Evolutionary conservation across 2,113 vertebrate species (phyloP).

Genomic region (Morone saxatilis): DNA sequence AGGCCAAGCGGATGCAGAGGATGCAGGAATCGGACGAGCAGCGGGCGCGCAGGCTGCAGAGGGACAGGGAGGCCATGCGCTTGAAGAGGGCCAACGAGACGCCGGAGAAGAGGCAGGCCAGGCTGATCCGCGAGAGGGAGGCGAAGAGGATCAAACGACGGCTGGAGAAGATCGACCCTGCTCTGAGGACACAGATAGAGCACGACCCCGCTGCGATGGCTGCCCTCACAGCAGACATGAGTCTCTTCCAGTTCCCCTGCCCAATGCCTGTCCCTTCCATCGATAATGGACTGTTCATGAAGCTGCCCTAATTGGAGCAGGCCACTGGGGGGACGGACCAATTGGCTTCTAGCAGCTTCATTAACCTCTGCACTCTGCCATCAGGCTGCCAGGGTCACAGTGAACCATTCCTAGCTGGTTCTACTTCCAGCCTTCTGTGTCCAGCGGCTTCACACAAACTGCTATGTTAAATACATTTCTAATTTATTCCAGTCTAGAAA

Average conservation of each 20-base stretch:
- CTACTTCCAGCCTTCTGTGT: constrained; percentile 30
- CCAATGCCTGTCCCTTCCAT: constrained; percentile 91
- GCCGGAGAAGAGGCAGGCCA: constrained; percentile 94
- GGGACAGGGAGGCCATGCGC: constrained; percentile 97
- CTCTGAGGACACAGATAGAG: constrained; percentile 95
- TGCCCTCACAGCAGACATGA: constrained; percentile 96
- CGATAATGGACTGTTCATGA: constrained; percentile 91
- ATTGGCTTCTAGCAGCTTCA: constrained; percentile 24
- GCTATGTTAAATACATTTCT: constrained; percentile 63
- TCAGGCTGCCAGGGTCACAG: constrained; percentile 38
- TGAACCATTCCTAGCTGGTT: constrained; percentile 60
- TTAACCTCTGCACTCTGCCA: constrained; percentile 48
- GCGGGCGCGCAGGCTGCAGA: constrained; percentile 91
- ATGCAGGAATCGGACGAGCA: constrained; percentile 97
- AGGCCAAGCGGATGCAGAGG: constrained; percentile 96
- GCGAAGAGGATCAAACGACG: constrained; percentile 96
- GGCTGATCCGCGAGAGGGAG: constrained; percentile 94
- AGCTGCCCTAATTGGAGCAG: constrained; percentile 77
- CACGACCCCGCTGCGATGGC: constrained; percentile 97
- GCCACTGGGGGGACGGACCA: neutral
- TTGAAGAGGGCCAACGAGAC: constrained; percentile 95
- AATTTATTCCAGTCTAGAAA: constrained; percentile 75
- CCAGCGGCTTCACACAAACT: constrained; percentile 47
- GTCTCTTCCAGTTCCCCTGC: constrained; percentile 92
- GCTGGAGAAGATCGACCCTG: constrained; percentile 97